These are phyloP conservation scores for Sander lucioperca DNA, from an alignment of 2,113 vertebrate species.

Conservation along the genomic window DNA sequence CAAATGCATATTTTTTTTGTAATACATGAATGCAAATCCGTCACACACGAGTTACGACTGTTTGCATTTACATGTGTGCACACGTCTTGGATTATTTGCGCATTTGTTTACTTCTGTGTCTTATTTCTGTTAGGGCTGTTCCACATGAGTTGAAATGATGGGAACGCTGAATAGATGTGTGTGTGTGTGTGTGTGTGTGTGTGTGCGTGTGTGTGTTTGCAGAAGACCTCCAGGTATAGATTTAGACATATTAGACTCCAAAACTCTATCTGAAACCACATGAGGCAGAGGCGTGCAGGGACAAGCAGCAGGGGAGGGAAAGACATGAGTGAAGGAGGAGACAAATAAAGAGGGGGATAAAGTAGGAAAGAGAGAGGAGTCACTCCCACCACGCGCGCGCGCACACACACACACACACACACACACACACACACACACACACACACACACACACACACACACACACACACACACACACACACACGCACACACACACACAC, in stretches of 20 bases:
- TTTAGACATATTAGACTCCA: conserved; percentile 31
- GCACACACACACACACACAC: too few species aligned
- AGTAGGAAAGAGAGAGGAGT: conserved; percentile 2
- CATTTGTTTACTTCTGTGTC: background rate
- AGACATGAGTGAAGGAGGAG: background rate
- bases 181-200: background rate
- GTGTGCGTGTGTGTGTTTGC: background rate
- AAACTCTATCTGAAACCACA: conserved; percentile 30
- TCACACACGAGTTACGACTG: too few species aligned
- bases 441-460: background rate
- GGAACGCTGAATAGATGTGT: background rate
- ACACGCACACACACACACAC: conserved; percentile 7
- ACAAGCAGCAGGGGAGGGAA: conserved; percentile 37
- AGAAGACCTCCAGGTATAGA: conserved; percentile 6
- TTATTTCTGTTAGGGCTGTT: conserved; percentile 19
- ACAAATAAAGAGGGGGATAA: conserved; percentile 2
- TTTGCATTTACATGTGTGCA: background rate
- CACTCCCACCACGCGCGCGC: background rate
- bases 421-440: too few species aligned
- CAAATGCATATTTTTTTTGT: too few species aligned
- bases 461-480: background rate
- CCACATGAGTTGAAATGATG: conserved; percentile 23
- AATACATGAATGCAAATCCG: too few species aligned
- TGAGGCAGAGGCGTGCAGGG: conserved; percentile 35
- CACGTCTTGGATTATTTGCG: background rate